Percentiles rank a stretch among this genome's conserved stretches.
Evolutionary conservation across 2,113 vertebrate genomes (phyloP).

Genomic region (Elaphurus davidianus): DNA sequence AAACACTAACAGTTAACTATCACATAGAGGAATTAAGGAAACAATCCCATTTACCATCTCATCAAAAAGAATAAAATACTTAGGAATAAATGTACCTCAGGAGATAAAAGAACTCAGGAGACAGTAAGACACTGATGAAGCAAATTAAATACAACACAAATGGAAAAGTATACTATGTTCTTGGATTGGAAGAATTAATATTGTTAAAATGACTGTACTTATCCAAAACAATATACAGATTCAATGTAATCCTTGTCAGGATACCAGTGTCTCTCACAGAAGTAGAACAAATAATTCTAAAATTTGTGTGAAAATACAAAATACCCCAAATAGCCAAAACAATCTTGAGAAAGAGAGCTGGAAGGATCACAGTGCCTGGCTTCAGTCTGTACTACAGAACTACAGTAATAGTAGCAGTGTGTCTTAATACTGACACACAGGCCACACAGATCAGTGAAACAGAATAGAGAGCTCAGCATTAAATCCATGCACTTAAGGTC

Average conservation of each 20-base stretch:
- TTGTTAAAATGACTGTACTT: neutral
- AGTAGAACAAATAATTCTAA: neutral
- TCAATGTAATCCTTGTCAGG: neutral
- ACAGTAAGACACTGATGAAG: neutral
- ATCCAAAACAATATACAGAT: neutral
- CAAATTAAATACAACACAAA: neutral
- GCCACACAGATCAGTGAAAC: neutral
- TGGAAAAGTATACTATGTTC: neutral
- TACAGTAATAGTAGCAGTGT: neutral
- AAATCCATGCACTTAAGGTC: neutral
- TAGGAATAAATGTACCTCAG: neutral
- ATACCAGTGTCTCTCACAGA: neutral
- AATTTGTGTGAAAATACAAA: neutral
- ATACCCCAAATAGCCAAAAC: neutral
- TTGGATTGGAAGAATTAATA: neutral
- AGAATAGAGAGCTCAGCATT: neutral
- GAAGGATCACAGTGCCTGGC: neutral
- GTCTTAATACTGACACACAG: neutral
- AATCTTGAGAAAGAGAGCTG: neutral
- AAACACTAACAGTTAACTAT: neutral
- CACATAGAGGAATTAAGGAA: neutral
- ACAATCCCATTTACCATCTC: neutral
- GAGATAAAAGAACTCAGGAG: neutral
- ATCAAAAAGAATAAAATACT: neutral
- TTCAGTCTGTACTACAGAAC: neutral